A percentile compares a stretch with the other conserved stretches of the same genome.
phyloP scores from a whole-genome alignment of 2,888 invertebrate genomes.

The Drosophila monieri region DNA sequence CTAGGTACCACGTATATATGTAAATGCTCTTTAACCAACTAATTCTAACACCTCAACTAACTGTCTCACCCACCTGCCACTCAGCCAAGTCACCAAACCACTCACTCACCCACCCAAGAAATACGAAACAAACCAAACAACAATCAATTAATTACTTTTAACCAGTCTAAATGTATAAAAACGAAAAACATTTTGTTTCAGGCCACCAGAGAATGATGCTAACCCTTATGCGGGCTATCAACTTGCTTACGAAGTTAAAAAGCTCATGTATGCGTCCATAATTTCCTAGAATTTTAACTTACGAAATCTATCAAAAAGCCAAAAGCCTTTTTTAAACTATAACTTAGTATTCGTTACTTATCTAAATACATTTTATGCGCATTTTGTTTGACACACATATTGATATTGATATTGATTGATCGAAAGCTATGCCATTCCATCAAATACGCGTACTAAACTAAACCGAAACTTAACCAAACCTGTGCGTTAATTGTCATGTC shows the following conservation, averaged over 20 bases:
- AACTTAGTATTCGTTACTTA: conserved; percentile 74
- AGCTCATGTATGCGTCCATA: conserved; percentile 96
- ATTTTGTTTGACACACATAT: conserved; percentile 70
- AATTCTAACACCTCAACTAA: conserved; percentile 58
- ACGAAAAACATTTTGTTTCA: conserved; percentile 87
- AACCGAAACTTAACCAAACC: conserved; percentile 38
- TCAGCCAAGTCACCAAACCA: conserved; percentile 41
- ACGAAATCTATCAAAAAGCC: conserved; percentile 52
- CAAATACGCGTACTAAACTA: conserved; percentile 39
- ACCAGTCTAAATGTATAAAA: conserved; percentile 73
- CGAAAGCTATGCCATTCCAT: conserved; percentile 68
- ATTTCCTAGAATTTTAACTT: conserved; percentile 81
- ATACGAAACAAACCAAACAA: conserved; percentile 30
- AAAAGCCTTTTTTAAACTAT: conserved; percentile 67
- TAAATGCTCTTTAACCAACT: conserved; percentile 66
- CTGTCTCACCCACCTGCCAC: conserved; percentile 53
- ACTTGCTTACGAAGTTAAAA: conserved; percentile 99
- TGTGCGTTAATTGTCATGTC: conserved; percentile 49
- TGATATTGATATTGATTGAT: conserved; percentile 62
- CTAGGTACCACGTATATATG: conserved; percentile 57
- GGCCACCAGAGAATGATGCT: conserved; percentile 94
- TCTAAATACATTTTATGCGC: conserved; percentile 68
- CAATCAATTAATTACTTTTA: conserved; percentile 50
- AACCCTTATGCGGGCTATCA: conserved; percentile 98
- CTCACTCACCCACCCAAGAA: conserved; percentile 31